Evolutionary conservation across 2,113 vertebrate species (phyloP).

Genomic region (Martes martes): DNA sequence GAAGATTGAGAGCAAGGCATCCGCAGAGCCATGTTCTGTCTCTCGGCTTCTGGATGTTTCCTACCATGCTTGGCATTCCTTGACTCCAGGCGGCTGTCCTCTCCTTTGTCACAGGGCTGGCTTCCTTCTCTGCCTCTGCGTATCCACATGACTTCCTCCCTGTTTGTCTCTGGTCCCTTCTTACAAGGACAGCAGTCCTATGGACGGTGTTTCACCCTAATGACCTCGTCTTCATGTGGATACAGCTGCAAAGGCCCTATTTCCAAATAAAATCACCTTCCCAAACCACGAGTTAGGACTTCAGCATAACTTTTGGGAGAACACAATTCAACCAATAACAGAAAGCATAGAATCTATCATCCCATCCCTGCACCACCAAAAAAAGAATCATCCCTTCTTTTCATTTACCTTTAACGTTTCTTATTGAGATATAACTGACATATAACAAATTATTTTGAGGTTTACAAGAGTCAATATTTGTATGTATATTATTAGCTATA

Average conservation of each 20-base stretch:
- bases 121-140: background rate
- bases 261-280: background rate
- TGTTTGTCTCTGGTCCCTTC: background rate
- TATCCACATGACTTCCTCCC: background rate
- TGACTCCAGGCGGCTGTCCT: background rate
- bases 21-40: background rate
- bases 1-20: background rate
- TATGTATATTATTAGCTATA: too few species aligned
- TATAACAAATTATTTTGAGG: too few species aligned
- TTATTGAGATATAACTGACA: too few species aligned
- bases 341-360: background rate
- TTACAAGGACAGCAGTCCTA: background rate
- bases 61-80: background rate
- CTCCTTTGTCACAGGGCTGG: accelerated
- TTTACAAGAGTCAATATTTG: too few species aligned
- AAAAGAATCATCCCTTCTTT: too few species aligned
- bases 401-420: too few species aligned
- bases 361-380: too few species aligned
- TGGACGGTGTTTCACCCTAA: background rate
- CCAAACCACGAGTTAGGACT: background rate
- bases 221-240: background rate
- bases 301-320: background rate
- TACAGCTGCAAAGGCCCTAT: background rate
- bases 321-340: background rate
- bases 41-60: background rate